Conservation (phyloP, 2,797 vertebrate genomes). For the Chelon labrosus region DNA sequence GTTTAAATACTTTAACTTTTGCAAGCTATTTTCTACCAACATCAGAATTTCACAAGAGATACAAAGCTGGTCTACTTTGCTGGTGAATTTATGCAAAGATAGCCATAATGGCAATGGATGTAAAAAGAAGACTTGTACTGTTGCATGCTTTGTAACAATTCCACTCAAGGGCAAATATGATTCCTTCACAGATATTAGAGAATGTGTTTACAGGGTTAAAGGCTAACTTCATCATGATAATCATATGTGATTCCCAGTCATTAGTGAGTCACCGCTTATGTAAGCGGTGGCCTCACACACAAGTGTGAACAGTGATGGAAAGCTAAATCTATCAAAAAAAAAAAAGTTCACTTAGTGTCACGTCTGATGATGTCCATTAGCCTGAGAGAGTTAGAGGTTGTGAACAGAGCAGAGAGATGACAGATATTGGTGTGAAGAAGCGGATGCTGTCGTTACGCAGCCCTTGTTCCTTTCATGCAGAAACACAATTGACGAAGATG, state of each 20-base stretch:
- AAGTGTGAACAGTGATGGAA: constrained; percentile 45
- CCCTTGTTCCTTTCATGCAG: neutral
- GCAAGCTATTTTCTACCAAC: neutral
- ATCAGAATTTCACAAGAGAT: neutral
- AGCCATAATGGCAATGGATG: neutral
- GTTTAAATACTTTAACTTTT: neutral
- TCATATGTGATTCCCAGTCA: constrained; percentile 69
- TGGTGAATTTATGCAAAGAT: too few relatives aligned
- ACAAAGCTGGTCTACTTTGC: too few relatives aligned
- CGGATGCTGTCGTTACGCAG: constrained; percentile 15
- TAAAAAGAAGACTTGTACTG: neutral
- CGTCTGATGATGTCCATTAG: constrained; percentile 35
- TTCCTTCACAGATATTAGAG: constrained; percentile 29
- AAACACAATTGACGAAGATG: neutral
- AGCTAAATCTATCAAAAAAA: constrained; percentile 29
- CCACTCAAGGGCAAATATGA: constrained; percentile 24
- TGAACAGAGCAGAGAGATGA: constrained; percentile 24
- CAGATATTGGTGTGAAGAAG: constrained; percentile 26
- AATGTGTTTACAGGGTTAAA: constrained; percentile 62
- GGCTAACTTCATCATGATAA: constrained; percentile 73
- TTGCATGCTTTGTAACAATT: constrained; percentile 16
- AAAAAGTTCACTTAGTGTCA: constrained; percentile 40
- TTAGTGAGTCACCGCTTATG: constrained; percentile 76
- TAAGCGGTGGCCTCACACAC: constrained; percentile 51
- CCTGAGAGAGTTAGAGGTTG: constrained; percentile 30